Conservation (phyloP, 2,888 invertebrate genomes). For the Hydraecia micacea region DNA sequence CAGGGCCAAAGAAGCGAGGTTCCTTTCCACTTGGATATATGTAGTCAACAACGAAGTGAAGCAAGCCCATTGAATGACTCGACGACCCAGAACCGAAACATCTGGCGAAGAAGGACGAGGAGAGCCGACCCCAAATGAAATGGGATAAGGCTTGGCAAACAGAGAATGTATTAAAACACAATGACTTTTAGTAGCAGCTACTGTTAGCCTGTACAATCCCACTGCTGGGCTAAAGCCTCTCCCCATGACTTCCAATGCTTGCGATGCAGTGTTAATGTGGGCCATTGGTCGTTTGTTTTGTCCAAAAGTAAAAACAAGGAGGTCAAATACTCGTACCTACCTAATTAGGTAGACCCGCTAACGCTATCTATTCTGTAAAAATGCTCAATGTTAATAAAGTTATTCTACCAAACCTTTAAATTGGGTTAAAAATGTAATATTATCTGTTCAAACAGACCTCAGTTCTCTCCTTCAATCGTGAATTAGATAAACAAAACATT, state of each 20-base stretch:
- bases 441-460: not conserved
- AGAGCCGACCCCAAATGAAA: not conserved
- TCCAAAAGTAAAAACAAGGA: not conserved
- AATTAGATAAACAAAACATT: constrained; percentile 45
- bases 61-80: not conserved
- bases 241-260: not conserved
- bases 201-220: not conserved
- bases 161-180: not conserved
- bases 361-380: not conserved
- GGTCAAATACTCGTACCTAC: not conserved
- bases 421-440: not conserved
- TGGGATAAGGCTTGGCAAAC: not conserved
- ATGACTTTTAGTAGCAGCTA: not conserved
- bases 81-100: not conserved
- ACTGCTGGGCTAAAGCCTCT: not conserved
- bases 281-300: not conserved
- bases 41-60: not conserved
- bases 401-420: not conserved
- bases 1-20: not conserved
- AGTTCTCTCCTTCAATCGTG: constrained; percentile 7
- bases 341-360: not conserved
- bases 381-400: not conserved
- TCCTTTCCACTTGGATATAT: not conserved
- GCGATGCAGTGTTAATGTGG: not conserved
- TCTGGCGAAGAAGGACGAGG: not conserved